These are phyloP conservation scores for Cryptocheilus praepositus DNA, from an alignment of 2,888 invertebrate species.

Conservation along the genomic window DNA sequence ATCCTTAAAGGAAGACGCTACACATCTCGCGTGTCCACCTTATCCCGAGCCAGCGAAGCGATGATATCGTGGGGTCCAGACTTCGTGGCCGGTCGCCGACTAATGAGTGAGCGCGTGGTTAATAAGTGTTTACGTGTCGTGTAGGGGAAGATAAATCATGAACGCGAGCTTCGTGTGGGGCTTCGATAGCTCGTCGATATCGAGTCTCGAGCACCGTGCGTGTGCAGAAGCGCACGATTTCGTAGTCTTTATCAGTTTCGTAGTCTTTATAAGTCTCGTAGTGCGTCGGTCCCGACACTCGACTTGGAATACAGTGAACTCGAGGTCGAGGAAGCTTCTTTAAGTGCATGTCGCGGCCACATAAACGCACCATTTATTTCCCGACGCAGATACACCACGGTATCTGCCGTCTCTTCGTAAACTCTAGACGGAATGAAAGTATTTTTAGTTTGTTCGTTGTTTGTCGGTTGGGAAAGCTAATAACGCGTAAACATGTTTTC, in stretches of 20 bases:
- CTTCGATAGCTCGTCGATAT: conserved; percentile 47
- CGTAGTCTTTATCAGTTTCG: not conserved
- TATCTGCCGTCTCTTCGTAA: too few species aligned
- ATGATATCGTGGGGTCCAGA: conserved; percentile 46
- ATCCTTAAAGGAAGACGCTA: not conserved
- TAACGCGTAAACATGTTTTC: too few species aligned
- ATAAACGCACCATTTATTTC: too few species aligned
- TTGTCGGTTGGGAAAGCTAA: too few species aligned
- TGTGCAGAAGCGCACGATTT: conserved; percentile 54
- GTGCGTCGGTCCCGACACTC: conserved; percentile 12
- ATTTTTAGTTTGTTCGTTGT: too few species aligned
- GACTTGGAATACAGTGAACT: too few species aligned
- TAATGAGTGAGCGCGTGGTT: conserved; percentile 60
- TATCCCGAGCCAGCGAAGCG: conserved; percentile 38
- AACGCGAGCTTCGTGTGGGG: conserved; percentile 66
- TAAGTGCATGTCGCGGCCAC: too few species aligned
- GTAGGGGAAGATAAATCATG: conserved; percentile 64
- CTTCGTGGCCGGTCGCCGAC: conserved; percentile 46
- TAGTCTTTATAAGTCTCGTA: conserved; percentile 36
- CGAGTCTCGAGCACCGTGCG: conserved; percentile 41
- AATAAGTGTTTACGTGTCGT: conserved; percentile 69
- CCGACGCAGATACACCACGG: too few species aligned
- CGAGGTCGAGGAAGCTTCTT: too few species aligned
- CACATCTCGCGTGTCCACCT: conserved; percentile 28
- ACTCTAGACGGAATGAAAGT: too few species aligned